Evolutionary conservation across 2,113 vertebrate genomes (phyloP), one percentile per base, ranked within the genome.

Genomic region (Pomatorhinus ruficollis): DNA sequence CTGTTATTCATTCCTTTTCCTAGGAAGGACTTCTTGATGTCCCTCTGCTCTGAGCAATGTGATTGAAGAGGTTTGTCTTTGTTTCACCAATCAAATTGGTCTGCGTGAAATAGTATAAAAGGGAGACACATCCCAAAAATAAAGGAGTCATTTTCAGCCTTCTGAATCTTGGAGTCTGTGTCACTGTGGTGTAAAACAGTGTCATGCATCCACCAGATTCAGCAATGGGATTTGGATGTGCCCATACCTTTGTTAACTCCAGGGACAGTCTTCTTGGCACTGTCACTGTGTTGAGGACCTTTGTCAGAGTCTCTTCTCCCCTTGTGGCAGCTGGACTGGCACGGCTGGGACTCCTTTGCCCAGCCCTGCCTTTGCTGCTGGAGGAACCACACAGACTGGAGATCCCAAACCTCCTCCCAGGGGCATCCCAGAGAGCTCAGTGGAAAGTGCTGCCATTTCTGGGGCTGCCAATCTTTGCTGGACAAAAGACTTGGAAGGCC

Each of bases 301-400:
- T 50, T 78, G 8, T 68, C 74, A 50, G 60, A 85, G 42, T 8
- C 18, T 56, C 53, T 82, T 56, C 59, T 35, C 63, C 37, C 3
- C 59, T 10, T 28, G 60, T 89, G 87, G 54, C 93, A 91, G 37
- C 63, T 53, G 37, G 45, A 50, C 72, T 81, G 71, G 59, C 49
- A 42, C 39, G 81, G 64, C 24, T 70, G 77, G 19, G 77, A 53
- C 87, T 70, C 28, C 28, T 56, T 20, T 59, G 56, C 47, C 47
- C 39, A 70, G 10, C 35, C 5, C 49, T 89, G 49, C 42, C 90
- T 37, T 31, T 40, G 44, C 24, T 42, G 2, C 35, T 37, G 76
- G 44, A 15, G 0, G 33, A 47, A 31, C 24, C 19, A 66, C 33
- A 12, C 5, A 25, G 33, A 0, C 2, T 15, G 49, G 45, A 39